Percentiles rank a stretch among this genome's conserved stretches.
Conservation (phyloP, 1,140 invertebrate species). For the Penaeus indicus region DNA sequence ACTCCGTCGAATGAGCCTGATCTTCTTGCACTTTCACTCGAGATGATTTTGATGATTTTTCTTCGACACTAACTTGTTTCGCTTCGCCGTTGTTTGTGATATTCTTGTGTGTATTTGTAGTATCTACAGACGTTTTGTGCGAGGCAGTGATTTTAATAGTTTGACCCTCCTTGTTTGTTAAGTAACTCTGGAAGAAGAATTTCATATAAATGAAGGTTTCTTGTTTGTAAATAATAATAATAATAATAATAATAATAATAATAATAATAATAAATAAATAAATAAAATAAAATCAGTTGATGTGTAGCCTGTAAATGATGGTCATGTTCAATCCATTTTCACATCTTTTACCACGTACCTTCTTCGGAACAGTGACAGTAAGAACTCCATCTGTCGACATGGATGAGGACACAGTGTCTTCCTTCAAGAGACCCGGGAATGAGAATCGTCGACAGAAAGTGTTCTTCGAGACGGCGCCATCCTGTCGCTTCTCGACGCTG, state of each 20-base stretch:
- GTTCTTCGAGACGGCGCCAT: constrained; percentile 43
- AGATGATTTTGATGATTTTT: background rate
- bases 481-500: constrained; percentile 50
- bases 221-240: too few relatives aligned
- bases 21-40: background rate
- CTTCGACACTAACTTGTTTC: too few relatives aligned
- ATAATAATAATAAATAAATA: too few relatives aligned
- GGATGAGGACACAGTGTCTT: constrained; percentile 53
- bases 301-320: background rate
- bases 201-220: too few relatives aligned
- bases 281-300: too few relatives aligned
- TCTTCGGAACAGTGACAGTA: constrained; percentile 57
- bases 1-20: background rate
- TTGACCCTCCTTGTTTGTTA: background rate
- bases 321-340: background rate
- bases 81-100: background rate
- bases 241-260: too few relatives aligned
- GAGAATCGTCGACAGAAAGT: constrained; percentile 58
- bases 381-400: constrained; percentile 63
- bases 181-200: background rate
- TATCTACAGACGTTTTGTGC: background rate
- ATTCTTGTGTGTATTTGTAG: background rate
- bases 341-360: constrained; percentile 10
- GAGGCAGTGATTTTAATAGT: background rate
- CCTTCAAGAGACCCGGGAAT: constrained; percentile 55